Percentiles rank a stretch among this genome's conserved stretches.
Conservation (phyloP, 2,888 invertebrate genomes). For the Conus canariensis region DNA sequence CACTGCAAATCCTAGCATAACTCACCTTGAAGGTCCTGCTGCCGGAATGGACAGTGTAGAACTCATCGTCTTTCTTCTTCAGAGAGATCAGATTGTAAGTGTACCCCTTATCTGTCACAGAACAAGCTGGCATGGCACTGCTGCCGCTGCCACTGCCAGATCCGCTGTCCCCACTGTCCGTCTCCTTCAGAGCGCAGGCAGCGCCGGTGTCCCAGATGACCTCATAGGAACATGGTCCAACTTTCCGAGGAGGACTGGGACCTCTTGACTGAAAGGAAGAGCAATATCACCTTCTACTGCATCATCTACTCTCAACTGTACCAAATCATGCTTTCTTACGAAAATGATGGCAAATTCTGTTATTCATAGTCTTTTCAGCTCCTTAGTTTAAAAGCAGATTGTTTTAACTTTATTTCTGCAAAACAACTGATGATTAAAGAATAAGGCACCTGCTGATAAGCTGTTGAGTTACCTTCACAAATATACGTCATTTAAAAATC, state of each 20-base stretch:
- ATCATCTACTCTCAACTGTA: too few species aligned
- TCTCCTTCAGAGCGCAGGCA: conserved; percentile 68
- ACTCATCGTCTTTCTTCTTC: conserved; percentile 52
- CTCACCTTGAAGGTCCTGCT: conserved; percentile 59
- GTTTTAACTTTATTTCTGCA: too few species aligned
- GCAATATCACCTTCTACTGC: neutral
- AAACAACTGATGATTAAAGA: too few species aligned
- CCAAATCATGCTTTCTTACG: too few species aligned
- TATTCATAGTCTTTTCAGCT: too few species aligned
- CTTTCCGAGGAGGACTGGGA: conserved; percentile 56
- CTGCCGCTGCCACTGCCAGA: neutral
- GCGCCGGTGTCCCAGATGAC: conserved; percentile 73
- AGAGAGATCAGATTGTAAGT: conserved; percentile 68
- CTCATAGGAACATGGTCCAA: conserved; percentile 68
- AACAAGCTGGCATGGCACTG: conserved; percentile 52
- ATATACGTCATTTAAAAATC: too few species aligned
- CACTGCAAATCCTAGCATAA: neutral
- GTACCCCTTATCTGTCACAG: conserved; percentile 67
- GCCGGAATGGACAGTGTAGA: conserved; percentile 53
- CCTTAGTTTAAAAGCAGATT: too few species aligned
- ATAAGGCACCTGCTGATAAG: too few species aligned
- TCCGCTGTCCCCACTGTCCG: neutral
- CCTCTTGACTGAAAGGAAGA: conserved; percentile 52
- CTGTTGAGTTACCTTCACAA: too few species aligned
- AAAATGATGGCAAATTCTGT: too few species aligned